Conservation (phyloP, 1,140 invertebrate species). For the Eupeodes corollae region DNA sequence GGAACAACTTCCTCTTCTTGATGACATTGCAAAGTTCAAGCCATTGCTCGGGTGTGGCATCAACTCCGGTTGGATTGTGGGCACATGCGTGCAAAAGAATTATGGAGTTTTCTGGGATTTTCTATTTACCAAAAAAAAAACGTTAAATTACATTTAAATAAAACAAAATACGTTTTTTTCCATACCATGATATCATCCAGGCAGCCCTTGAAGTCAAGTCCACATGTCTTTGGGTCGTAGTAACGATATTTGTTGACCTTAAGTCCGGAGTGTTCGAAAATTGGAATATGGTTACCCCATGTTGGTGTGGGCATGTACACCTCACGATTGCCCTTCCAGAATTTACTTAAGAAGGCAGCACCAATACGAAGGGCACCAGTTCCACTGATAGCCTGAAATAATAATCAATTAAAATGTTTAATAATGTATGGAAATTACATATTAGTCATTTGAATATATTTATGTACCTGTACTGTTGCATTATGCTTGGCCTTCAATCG, state of each 20-base stretch:
- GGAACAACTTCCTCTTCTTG: slow-evolving; percentile 76
- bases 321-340: slow-evolving; percentile 73
- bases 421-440: no score
- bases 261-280: slow-evolving; percentile 84
- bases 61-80: slow-evolving; percentile 98
- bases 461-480: slow-evolving; percentile 49
- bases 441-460: neutral
- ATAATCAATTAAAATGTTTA: slow-evolving; percentile 1
- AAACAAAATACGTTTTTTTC: no score
- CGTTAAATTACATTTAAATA: neutral
- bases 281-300: slow-evolving; percentile 95
- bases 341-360: slow-evolving; percentile 77
- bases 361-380: slow-evolving; percentile 94
- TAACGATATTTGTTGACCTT: slow-evolving; percentile 87
- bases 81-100: slow-evolving; percentile 96
- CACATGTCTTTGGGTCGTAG: slow-evolving; percentile 91
- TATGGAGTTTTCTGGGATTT: slow-evolving; percentile 87
- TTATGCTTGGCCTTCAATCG: slow-evolving; percentile 59
- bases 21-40: slow-evolving; percentile 59
- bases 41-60: slow-evolving; percentile 91
- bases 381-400: slow-evolving; percentile 83
- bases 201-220: slow-evolving; percentile 85
- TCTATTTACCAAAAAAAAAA: slow-evolving; percentile 47
- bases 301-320: slow-evolving; percentile 91
- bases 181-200: slow-evolving; percentile 84